Base-by-base conservation (phyloP, 2,888 invertebrate genomes). In the Galerucella calmariensis region DNA sequence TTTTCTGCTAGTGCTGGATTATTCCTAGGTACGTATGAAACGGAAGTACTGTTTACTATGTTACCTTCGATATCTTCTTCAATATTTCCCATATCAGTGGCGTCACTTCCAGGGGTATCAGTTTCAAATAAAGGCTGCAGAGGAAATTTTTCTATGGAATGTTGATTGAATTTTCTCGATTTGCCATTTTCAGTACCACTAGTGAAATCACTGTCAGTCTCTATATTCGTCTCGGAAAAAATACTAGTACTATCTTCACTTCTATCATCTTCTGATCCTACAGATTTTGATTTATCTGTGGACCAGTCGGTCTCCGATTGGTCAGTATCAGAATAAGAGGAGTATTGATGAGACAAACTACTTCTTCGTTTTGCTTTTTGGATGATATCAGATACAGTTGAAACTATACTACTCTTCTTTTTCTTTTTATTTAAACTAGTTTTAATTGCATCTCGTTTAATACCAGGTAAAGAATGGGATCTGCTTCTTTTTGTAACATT, bases 361-460 rank as follows among this genome's bases (percentile, higher is more conserved):
- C 91, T 90, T 86, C 92, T 92, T 81, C 93, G 87, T 85, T 95
- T 94, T 0, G 95, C 95, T 88, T 95, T 96, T 86, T 95, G 95
- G 80, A 96, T 88, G 77, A 96, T 91, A 27, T 94, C 95, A 1
- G 95, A 95, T 88, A 96, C 93, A 0, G 95, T 95, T 0, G 95
- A 93, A 0, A 95, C 94, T 69, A 96, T 89, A 6, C 93, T 92
- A 80, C 94, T 93, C 84, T 94, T 94, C 86, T 94, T 95, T 88
- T 94, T 94, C 83, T 93, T 92, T 81, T 89, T 88, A 12, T 65
- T 67, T 11, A 74, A 44, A 53, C 20, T 71, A 2, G 53, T 51
- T 72, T 62, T 73, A n/a, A 76, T 71, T 20, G 85, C 87, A 89
- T 79, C 90, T 89, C 72, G 90, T 89, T 83, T 92, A 90, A 14